A percentile compares a stretch with the other conserved stretches of the same genome.
Conservation (phyloP, 2,888 invertebrate species). For the Acanthosoma haemorrhoidale region DNA sequence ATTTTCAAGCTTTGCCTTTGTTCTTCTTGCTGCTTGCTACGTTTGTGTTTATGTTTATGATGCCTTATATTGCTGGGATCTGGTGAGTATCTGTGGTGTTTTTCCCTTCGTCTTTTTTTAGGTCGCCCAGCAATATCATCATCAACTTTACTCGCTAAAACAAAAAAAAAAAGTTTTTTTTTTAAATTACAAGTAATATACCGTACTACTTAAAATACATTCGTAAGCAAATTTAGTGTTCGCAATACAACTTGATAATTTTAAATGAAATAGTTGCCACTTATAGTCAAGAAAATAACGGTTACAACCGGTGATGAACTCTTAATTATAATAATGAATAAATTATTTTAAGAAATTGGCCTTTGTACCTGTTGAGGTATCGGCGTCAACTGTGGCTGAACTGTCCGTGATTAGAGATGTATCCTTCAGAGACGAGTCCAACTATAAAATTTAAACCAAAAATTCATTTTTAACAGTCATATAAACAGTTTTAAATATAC, state of each 20-base stretch:
- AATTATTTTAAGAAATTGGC: not conserved
- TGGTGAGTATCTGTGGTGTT: conserved; percentile 43
- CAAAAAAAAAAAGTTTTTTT: not conserved
- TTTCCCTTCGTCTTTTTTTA: conserved; percentile 40
- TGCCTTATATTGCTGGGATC: conserved; percentile 37
- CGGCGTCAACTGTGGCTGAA: not conserved
- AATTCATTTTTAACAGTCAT: no score
- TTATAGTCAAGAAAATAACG: no score
- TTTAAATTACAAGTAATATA: no score
- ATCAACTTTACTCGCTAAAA: not conserved
- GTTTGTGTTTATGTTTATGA: conserved; percentile 42
- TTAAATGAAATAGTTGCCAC: no score
- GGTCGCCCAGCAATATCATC: not conserved
- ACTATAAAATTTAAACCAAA: no score
- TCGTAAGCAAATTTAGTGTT: no score
- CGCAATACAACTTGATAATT: no score
- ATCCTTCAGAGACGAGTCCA: conserved; percentile 18
- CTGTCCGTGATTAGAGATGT: not conserved
- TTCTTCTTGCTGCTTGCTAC: conserved; percentile 38
- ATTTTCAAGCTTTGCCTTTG: conserved; percentile 42
- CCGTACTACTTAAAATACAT: no score
- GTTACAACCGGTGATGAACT: no score
- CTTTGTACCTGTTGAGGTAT: conserved; percentile 3
- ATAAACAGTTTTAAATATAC: no score
- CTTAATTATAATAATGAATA: no score